Conservation (phyloP, 2,888 invertebrate species). For the Ichneumon xanthorius region DNA sequence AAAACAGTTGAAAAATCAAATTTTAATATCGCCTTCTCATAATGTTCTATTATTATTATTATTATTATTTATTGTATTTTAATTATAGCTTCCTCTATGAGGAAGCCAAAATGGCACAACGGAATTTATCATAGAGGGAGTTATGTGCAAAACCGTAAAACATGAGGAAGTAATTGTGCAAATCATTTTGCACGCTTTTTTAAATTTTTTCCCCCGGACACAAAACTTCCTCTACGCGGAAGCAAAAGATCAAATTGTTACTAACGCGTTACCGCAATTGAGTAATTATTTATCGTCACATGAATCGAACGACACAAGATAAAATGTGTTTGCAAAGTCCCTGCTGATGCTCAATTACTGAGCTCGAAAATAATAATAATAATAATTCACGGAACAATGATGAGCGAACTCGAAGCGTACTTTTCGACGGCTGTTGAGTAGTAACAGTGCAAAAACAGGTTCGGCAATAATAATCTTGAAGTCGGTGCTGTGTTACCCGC, state of each 20-base stretch:
- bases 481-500: constrained; percentile 4
- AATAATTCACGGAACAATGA: constrained; percentile 6
- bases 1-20: too few species aligned
- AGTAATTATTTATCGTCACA: background rate
- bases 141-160: too few species aligned
- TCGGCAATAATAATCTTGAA: constrained; percentile 21
- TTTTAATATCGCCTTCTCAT: too few species aligned
- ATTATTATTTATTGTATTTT: too few species aligned
- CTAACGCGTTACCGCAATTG: background rate
- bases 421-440: background rate
- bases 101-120: too few species aligned
- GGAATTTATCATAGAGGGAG: too few species aligned
- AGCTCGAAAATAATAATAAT: background rate
- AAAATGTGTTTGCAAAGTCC: background rate
- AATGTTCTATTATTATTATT: too few species aligned
- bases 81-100: too few species aligned
- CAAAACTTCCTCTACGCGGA: background rate
- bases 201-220: background rate
- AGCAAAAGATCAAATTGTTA: background rate
- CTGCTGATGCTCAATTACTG: background rate
- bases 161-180: too few species aligned
- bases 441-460: constrained; percentile 60
- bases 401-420: constrained; percentile 6
- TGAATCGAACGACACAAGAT: background rate
- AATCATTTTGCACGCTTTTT: too few species aligned